Evolutionary conservation across 2,888 invertebrate species (phyloP), one percentile per base, ranked within the genome.

Genomic region (Calameuta idolon): DNA sequence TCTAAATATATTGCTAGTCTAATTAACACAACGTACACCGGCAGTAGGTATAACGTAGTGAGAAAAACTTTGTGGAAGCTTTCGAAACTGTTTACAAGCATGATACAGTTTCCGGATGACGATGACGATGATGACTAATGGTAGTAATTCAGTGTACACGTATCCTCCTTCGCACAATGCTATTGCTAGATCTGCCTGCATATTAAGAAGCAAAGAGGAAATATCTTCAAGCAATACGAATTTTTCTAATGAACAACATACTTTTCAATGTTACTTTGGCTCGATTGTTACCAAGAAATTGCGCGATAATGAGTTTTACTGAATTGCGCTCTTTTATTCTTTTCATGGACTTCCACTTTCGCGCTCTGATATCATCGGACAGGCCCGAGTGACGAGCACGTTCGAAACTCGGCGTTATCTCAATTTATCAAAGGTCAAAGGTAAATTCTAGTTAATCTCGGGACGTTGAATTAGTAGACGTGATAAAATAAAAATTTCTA

Each of bases 401-500:
- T 55, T 55, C 55, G 55, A 55, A 55, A 55, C 23, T 55, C 55
- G 23, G 9, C 23, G 23, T 55, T 55, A 55, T 55, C 55, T 55
- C 55, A 55, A 55, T 55, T 55, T 55, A 23, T 55, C 5, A 55
- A 15, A 55, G 55, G 55, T 55, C 55, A 55, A 55, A 55, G 55
- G 55, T 55, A 55, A 55, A 15, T 23, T 55, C 23, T 23, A 55
- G 55, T 55, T 55, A 55, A 55, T 15, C 55, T 55, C 23, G 55
- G 9, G 23, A 9, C 1, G 9, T 55, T 55, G 55, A 55, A 23
- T 55, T 9, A 1, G 55, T 23, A 23, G 55, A 23, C 55, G 55
- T 23, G 23, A 55, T 55, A 55, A 23, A 71, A 83, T 81, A 81
- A 81, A 77, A 83, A 83, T 82, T 79, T 81, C 69, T 33, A 73